Conservation (phyloP, 2,797 vertebrate species). For the Chanos chanos region DNA sequence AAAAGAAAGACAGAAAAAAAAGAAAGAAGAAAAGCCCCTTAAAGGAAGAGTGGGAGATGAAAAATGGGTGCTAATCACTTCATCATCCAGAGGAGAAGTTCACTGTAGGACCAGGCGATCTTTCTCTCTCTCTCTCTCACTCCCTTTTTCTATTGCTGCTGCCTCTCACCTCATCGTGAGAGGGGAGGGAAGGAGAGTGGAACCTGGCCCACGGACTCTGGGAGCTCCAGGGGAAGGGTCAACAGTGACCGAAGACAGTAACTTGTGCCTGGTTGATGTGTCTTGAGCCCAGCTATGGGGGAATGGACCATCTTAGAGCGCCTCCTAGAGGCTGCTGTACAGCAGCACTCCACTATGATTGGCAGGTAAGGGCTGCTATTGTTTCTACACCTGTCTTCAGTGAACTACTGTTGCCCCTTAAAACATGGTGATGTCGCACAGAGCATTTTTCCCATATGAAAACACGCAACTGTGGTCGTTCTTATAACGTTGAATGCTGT, state of each 20-base stretch:
- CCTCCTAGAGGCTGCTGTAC: conserved; percentile 87
- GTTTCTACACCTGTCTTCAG: not conserved
- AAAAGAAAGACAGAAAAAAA: conserved; percentile 11
- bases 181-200: too few species aligned
- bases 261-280: conserved; percentile 59
- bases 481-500: too few species aligned
- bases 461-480: too few species aligned
- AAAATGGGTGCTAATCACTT: not conserved
- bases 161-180: not conserved
- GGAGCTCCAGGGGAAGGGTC: conserved; percentile 21
- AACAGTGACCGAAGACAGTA: conserved; percentile 31
- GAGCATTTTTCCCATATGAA: not conserved
- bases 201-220: too few species aligned
- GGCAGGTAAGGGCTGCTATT: conserved; percentile 68
- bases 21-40: not conserved
- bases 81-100: conserved; percentile 1
- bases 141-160: not conserved
- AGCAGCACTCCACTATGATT: conserved; percentile 91
- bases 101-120: not conserved
- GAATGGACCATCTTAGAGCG: conserved; percentile 90
- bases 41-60: too few species aligned
- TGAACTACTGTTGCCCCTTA: not conserved
- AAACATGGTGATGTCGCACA: not conserved
- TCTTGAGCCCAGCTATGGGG: conserved; percentile 72
- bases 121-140: conserved; percentile 1